phyloP scores from a whole-genome alignment of 1,140 invertebrate species.

The Apis mellifera region Amel_HAv3.1 CM009944.2:5231001-5231500 shows the following conservation, averaged over 20 bases:
- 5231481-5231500: no score
- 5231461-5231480: not conserved
- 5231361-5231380: slow-evolving; percentile 35
- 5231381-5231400: slow-evolving; percentile 33
- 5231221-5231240: not conserved
- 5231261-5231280: not conserved
- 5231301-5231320: slow-evolving; percentile 2
- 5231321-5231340: slow-evolving; percentile 30
- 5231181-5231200: not conserved
- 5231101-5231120: not conserved
- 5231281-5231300: not conserved
- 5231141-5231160: not conserved
- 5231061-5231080: not conserved
- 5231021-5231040: no score
- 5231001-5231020: not conserved
- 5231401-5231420: slow-evolving; percentile 10
- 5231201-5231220: slow-evolving; percentile 11
- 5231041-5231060: no score
- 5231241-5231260: not conserved
- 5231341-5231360: slow-evolving; percentile 43
- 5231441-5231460: not conserved
- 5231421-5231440: not conserved
- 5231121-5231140: not conserved
- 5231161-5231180: not conserved
- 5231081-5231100: no score